A percentile compares a stretch with the other conserved stretches of the same genome.
phyloP scores from a whole-genome alignment of 2,888 invertebrate genomes.

The Arctia plantaginis region DNA sequence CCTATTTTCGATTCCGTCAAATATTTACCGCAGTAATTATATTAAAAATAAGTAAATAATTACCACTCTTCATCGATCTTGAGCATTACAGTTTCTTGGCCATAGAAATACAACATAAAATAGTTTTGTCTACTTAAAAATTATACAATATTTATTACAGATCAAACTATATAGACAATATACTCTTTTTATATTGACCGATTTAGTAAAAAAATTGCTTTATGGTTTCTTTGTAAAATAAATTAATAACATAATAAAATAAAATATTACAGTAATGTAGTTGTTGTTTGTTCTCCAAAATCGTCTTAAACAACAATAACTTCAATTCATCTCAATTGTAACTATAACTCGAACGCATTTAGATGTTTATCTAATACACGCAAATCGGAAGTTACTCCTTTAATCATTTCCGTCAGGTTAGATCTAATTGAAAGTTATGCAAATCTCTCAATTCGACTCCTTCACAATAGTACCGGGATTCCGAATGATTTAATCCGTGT shows the following conservation, averaged over 20 bases:
- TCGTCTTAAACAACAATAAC: too few relatives aligned
- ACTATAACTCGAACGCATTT: conserved; percentile 21
- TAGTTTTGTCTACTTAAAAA: too few relatives aligned
- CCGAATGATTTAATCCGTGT: conserved; percentile 86
- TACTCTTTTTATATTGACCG: too few relatives aligned
- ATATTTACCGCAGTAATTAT: background rate
- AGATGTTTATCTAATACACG: conserved; percentile 50
- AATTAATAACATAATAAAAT: background rate
- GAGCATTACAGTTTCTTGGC: background rate
- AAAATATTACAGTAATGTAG: background rate
- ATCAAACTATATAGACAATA: background rate
- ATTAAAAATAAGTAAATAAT: background rate
- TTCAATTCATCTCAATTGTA: conserved; percentile 6
- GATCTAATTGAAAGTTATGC: conserved; percentile 86
- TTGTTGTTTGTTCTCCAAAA: background rate
- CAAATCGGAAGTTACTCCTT: conserved; percentile 74
- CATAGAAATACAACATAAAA: too few relatives aligned
- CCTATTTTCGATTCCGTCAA: background rate
- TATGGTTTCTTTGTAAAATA: background rate
- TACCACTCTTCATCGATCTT: background rate
- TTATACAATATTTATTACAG: background rate
- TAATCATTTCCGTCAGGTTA: conserved; percentile 83
- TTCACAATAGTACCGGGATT: conserved; percentile 85
- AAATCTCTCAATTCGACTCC: conserved; percentile 85
- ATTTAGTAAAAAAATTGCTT: background rate